Conservation (phyloP, 2,888 invertebrate genomes). For the Gerosis bhagava region DNA sequence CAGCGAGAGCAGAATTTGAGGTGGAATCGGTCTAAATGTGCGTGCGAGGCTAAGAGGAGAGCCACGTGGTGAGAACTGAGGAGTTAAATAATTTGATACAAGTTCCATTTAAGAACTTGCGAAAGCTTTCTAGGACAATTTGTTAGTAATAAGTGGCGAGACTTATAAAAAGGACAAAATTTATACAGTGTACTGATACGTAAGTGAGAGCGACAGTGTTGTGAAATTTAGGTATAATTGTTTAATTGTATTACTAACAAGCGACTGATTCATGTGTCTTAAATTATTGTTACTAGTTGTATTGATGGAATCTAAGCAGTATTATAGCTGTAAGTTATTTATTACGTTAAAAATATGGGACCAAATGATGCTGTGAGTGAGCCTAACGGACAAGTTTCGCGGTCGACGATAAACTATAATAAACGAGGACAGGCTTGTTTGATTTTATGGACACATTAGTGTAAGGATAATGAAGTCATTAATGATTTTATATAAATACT, state of each 20-base stretch:
- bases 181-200: conserved; percentile 27
- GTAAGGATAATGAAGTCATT: no score
- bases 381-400: conserved; percentile 44
- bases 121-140: no score
- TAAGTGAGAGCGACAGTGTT: conserved; percentile 29
- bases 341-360: conserved; percentile 57
- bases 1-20: conserved; percentile 70
- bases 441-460: no score
- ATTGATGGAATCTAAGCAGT: conserved; percentile 59
- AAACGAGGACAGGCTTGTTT: no score
- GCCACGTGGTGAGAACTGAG: conserved; percentile 33
- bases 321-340: conserved; percentile 66
- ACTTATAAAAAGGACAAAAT: conserved; percentile 22
- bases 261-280: conserved; percentile 58
- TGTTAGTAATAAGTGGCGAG: not conserved
- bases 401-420: not conserved
- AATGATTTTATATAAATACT: no score
- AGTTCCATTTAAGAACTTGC: no score
- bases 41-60: conserved; percentile 54
- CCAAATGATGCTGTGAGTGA: conserved; percentile 71
- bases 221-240: conserved; percentile 30
- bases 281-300: conserved; percentile 39
- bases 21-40: conserved; percentile 75
- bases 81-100: no score
- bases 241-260: conserved; percentile 16